Percentiles rank a stretch among this genome's conserved stretches.
Evolutionary conservation across 2,113 vertebrate genomes (phyloP).

Genomic region (Odobenus rosmarus): DNA sequence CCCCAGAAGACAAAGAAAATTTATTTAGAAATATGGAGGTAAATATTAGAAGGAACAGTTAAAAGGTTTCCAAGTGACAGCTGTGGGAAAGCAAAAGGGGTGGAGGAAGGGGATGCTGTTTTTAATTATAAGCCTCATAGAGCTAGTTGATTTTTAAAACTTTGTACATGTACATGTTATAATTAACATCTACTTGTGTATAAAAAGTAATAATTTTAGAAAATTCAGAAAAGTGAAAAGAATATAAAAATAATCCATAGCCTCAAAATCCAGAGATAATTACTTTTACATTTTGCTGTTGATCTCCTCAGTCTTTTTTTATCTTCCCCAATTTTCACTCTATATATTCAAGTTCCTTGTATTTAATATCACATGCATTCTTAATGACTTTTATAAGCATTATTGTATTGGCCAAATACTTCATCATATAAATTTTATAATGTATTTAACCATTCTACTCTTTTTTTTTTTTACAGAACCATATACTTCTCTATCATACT

Average conservation of each 20-base stretch:
- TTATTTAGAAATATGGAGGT: neutral
- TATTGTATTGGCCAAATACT: neutral
- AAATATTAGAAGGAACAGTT: neutral
- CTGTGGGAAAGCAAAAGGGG: neutral
- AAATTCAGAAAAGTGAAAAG: neutral
- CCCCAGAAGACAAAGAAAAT: neutral
- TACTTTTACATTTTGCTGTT: conserved; percentile 34
- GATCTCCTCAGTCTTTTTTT: neutral
- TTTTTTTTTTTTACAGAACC: neutral
- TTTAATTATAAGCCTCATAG: neutral
- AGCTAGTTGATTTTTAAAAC: neutral
- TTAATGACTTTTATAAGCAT: neutral
- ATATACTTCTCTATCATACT: neutral
- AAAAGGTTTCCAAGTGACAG: neutral
- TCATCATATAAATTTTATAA: neutral
- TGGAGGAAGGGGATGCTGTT: neutral
- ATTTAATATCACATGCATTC: neutral
- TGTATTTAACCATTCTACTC: neutral
- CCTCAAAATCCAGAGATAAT: neutral
- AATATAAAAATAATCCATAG: neutral
- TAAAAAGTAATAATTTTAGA: conserved; percentile 11
- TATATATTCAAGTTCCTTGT: neutral
- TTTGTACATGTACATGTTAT: neutral
- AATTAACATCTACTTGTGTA: neutral
- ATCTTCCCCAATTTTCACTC: neutral